Percentiles rank a stretch among this genome's conserved stretches.
Conservation (phyloP, 37 sponge, comb jelly and placozoan genomes). For the Axinella damicornis region DNA sequence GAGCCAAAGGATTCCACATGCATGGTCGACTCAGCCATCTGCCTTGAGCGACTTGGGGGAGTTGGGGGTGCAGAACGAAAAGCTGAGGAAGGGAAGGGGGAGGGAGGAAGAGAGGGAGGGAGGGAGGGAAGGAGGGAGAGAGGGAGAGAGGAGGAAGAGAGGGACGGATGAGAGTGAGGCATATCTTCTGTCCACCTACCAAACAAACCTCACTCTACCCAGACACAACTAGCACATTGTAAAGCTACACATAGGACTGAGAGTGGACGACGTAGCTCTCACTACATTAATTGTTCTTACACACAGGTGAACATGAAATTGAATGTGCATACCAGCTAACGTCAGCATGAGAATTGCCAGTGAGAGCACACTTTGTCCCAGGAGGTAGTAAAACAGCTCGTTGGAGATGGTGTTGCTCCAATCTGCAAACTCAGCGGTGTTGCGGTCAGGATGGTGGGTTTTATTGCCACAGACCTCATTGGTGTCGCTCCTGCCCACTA, state of each 20-base stretch:
- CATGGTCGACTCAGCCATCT: not conserved
- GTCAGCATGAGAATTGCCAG: constrained; percentile 18
- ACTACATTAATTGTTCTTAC: too few relatives aligned
- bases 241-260: too few relatives aligned
- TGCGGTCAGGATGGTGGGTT: not conserved
- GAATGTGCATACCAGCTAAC: too few relatives aligned
- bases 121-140: not conserved
- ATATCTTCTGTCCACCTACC: too few relatives aligned
- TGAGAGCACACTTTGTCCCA: constrained; percentile 15
- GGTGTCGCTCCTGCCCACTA: constrained; percentile 23
- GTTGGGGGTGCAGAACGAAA: constrained; percentile 44
- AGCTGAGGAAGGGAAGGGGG: constrained; percentile 2
- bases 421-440: not conserved
- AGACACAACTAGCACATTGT: too few relatives aligned
- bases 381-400: constrained; percentile 47
- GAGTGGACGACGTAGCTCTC: too few relatives aligned
- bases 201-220: too few relatives aligned
- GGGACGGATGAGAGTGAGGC: not conserved
- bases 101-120: constrained; percentile 1
- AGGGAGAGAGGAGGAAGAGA: not conserved
- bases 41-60: constrained; percentile 46
- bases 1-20: not conserved
- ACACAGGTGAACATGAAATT: too few relatives aligned
- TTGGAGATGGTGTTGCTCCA: constrained; percentile 36
- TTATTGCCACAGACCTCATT: constrained; percentile 9